Conservation (phyloP, 2,797 vertebrate species). For the Threskiornis aethiopicus region DNA sequence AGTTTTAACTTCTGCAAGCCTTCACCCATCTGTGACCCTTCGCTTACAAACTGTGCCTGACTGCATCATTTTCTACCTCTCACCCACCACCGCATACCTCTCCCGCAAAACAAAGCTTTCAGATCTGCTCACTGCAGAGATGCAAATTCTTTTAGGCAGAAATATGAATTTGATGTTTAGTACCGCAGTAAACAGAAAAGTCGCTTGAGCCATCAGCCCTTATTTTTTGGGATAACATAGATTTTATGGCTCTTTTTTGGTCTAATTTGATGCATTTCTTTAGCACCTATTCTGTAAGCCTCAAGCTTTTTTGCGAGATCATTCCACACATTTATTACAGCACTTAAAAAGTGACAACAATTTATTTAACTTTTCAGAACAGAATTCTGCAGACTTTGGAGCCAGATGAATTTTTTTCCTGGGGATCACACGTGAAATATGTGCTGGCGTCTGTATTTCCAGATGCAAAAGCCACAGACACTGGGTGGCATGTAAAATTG, state of each 20-base stretch:
- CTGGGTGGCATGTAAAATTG: not conserved
- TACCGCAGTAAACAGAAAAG: constrained; percentile 8
- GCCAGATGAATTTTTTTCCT: not conserved
- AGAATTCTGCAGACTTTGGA: not conserved
- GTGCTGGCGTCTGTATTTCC: not conserved
- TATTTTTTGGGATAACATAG: not conserved
- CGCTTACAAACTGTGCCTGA: accelerated
- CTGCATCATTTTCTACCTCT: not conserved
- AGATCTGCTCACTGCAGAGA: not conserved
- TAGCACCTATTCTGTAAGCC: constrained; percentile 18
- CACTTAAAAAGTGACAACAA: not conserved
- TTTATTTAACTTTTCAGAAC: constrained; percentile 36
- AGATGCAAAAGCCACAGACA: not conserved
- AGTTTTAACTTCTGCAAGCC: not conserved
- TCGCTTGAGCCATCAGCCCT: not conserved
- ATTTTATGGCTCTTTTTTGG: constrained; percentile 37
- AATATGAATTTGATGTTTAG: not conserved
- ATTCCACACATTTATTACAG: constrained; percentile 33
- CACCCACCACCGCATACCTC: not conserved
- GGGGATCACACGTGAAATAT: not conserved
- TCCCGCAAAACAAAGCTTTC: constrained; percentile 8
- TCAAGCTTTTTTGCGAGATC: not conserved
- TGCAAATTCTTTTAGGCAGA: constrained; percentile 44
- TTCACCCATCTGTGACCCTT: constrained; percentile 18
- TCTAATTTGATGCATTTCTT: constrained; percentile 44